A percentile compares a stretch with the other conserved stretches of the same genome.
phyloP scores from a whole-genome alignment of 2,888 invertebrate species.

The Dryocosmus kuriphilus region DNA sequence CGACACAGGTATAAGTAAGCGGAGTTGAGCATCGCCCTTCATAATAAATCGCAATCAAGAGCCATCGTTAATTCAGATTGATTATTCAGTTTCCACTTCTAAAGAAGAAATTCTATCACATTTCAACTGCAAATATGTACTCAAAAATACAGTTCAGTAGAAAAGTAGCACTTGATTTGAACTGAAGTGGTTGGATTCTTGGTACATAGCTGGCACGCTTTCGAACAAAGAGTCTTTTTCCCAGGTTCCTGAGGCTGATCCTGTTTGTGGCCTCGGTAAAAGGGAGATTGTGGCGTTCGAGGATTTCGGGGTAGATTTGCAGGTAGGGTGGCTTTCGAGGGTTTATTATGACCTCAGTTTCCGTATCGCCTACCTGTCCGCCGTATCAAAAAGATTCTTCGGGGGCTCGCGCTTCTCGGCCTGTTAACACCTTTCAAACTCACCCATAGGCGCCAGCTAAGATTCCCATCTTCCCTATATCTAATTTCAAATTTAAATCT shows the following conservation, averaged over 20 bases:
- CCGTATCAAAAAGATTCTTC: constrained; percentile 43
- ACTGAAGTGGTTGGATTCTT: not conserved
- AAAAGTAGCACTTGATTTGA: not conserved
- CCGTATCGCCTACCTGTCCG: constrained; percentile 50
- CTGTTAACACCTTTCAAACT: constrained; percentile 24
- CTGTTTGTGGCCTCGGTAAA: constrained; percentile 52
- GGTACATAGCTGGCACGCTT: constrained; percentile 12
- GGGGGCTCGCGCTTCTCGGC: constrained; percentile 19
- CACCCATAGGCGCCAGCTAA: not conserved
- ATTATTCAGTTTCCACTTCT: not conserved
- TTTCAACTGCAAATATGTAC: not conserved
- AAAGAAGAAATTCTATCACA: not conserved
- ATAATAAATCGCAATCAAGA: not conserved
- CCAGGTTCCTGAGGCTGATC: constrained; percentile 35
- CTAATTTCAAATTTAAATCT: constrained; percentile 1
- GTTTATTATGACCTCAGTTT: constrained; percentile 49
- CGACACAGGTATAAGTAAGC: too few relatives aligned
- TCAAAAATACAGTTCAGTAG: not conserved
- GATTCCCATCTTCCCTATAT: not conserved
- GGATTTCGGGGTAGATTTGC: constrained; percentile 44
- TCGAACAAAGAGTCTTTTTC: constrained; percentile 5
- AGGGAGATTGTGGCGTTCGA: constrained; percentile 22
- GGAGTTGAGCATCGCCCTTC: too few relatives aligned
- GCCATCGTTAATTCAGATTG: not conserved
- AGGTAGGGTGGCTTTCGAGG: constrained; percentile 49